Evolutionary conservation across 2,888 invertebrate species (phyloP).

Genomic region (Troides aeacus): DNA sequence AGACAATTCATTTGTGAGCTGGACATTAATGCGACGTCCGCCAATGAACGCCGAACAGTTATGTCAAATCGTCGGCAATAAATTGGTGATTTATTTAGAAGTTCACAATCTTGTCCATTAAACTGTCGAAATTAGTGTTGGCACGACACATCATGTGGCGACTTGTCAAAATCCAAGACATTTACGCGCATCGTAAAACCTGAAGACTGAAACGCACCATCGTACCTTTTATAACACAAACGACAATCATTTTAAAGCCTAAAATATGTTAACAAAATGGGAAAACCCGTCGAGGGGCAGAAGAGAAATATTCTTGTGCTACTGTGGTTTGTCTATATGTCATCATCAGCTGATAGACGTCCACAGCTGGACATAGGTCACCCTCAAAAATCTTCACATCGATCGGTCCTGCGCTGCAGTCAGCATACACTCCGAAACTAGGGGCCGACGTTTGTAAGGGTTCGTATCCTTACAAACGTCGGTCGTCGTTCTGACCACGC

Average conservation of each 20-base stretch:
- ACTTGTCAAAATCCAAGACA: slow-evolving; percentile 22
- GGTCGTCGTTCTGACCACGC: too few species aligned
- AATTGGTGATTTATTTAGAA: slow-evolving; percentile 22
- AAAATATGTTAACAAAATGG: too few species aligned
- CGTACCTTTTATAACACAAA: not conserved
- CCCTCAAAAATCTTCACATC: not conserved
- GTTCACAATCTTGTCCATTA: slow-evolving; percentile 5
- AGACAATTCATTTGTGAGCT: slow-evolving; percentile 19
- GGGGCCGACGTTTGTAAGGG: too few species aligned
- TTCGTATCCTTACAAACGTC: too few species aligned
- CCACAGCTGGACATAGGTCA: not conserved
- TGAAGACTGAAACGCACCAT: slow-evolving; percentile 10
- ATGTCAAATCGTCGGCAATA: slow-evolving; percentile 19
- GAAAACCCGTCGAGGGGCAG: too few species aligned
- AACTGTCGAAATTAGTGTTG: slow-evolving; percentile 20
- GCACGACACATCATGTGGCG: slow-evolving; percentile 6
- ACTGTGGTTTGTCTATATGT: not conserved
- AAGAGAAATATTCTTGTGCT: too few species aligned
- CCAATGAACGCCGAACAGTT: slow-evolving; percentile 9
- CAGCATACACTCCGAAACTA: not conserved
- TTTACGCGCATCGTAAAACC: slow-evolving; percentile 21
- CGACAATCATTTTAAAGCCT: too few species aligned
- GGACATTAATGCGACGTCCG: slow-evolving; percentile 23
- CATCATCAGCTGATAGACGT: not conserved
- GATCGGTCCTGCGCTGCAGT: not conserved